These are phyloP conservation scores for Uropsilus gracilis DNA, from an alignment of 2,113 vertebrate species.

Conservation along the genomic window DNA sequence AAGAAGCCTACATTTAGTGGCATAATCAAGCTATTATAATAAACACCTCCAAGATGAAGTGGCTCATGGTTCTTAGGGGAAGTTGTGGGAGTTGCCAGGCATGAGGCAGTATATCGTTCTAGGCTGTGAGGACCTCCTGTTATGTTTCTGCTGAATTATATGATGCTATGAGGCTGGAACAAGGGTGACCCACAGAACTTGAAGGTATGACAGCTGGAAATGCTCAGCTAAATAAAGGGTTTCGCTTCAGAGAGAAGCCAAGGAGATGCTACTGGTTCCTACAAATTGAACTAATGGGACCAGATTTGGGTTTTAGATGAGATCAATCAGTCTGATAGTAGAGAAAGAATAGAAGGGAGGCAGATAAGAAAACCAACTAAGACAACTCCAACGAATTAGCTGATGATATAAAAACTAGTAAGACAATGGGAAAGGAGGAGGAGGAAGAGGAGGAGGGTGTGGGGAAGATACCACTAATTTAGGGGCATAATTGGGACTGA, in stretches of 20 bases:
- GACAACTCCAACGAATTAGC: not conserved
- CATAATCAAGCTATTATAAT: accelerated
- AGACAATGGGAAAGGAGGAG: accelerated
- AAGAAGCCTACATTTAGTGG: not conserved
- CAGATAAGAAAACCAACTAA: not conserved
- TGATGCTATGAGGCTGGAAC: not conserved
- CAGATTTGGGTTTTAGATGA: not conserved
- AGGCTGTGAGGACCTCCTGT: not conserved
- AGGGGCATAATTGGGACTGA: not conserved
- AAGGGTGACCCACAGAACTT: not conserved
- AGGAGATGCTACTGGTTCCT: not conserved
- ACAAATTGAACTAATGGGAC: not conserved
- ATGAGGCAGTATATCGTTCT: not conserved
- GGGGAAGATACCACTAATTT: not conserved
- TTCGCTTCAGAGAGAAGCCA: not conserved
- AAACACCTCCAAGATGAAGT: not conserved
- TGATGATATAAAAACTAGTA: not conserved
- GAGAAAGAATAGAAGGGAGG: not conserved
- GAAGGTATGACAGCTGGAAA: not conserved
- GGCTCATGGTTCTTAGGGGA: not conserved
- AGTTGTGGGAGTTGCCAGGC: not conserved
- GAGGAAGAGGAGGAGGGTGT: no score
- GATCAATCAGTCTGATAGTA: not conserved
- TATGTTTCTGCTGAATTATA: not conserved
- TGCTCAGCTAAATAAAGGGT: not conserved